phyloP scores from a whole-genome alignment of 2,797 vertebrate species.

The Poeciliopsis presidionis region DNA sequence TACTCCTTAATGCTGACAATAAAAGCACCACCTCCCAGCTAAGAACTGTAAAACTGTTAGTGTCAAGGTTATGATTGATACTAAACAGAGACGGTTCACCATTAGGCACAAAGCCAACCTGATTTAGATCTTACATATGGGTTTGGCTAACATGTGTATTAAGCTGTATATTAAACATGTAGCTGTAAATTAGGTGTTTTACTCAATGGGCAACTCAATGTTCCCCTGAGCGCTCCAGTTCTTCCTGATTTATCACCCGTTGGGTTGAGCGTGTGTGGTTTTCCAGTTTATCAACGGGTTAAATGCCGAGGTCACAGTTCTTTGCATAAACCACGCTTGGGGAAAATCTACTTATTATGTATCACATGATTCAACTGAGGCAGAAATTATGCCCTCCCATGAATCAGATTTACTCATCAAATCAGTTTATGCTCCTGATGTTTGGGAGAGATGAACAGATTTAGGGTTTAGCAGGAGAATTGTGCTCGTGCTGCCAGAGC shows the following conservation, averaged over 20 bases:
- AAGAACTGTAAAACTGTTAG: background rate
- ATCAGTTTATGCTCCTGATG: constrained; percentile 2
- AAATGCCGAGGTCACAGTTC: background rate
- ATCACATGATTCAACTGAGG: background rate
- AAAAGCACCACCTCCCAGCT: background rate
- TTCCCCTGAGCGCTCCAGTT: background rate
- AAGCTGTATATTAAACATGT: background rate
- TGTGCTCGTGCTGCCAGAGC: background rate
- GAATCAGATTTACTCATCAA: constrained; percentile 5
- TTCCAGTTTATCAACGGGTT: background rate
- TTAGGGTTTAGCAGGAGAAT: background rate
- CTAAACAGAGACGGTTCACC: background rate
- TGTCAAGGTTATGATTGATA: background rate
- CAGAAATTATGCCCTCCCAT: background rate
- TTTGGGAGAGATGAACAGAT: constrained; percentile 1
- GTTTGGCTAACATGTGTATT: background rate
- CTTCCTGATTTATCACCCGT: background rate
- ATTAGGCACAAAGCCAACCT: background rate
- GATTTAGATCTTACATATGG: background rate
- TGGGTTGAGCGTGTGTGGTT: background rate
- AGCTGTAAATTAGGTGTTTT: background rate
- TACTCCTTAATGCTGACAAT: background rate
- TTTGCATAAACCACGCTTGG: background rate
- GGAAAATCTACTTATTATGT: background rate
- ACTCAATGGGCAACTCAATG: background rate